Evolutionary conservation across 2,113 vertebrate genomes (phyloP).

Genomic region (Petromus typicus): DNA sequence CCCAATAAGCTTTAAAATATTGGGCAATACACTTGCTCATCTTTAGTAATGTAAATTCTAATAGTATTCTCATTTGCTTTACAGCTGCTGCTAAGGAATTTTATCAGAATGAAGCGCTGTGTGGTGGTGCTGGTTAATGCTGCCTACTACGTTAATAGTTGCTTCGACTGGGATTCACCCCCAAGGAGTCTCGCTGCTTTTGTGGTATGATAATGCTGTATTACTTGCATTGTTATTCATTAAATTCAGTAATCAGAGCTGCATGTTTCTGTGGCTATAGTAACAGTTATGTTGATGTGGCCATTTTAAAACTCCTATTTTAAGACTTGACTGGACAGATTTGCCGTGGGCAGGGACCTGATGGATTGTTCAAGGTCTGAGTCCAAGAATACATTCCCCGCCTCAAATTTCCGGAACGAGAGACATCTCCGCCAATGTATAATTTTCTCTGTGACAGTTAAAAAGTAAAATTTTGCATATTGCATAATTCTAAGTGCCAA

Average conservation of each 20-base stretch:
- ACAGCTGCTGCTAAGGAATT: slow-evolving; percentile 96
- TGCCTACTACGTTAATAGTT: slow-evolving; percentile 97
- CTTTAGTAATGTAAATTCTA: slow-evolving; percentile 70
- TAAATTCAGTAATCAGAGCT: slow-evolving; percentile 72
- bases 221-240: slow-evolving; percentile 70
- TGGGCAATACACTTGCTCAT: slow-evolving; percentile 50
- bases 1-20: slow-evolving; percentile 47
- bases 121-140: slow-evolving; percentile 95
- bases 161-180: slow-evolving; percentile 98
- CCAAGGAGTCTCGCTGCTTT: slow-evolving; percentile 98
- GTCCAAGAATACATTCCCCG: slow-evolving; percentile 75
- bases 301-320: slow-evolving; percentile 81
- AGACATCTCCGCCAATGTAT: slow-evolving; percentile 76
- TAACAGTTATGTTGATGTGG: slow-evolving; percentile 79
- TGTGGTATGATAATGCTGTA: slow-evolving; percentile 90
- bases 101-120: slow-evolving; percentile 93
- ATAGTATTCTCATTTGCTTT: slow-evolving; percentile 77
- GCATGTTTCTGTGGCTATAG: slow-evolving; percentile 72
- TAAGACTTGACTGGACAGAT: slow-evolving; percentile 79
- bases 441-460: slow-evolving; percentile 76
- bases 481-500: slow-evolving; percentile 69
- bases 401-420: slow-evolving; percentile 76
- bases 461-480: slow-evolving; percentile 77
- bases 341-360: slow-evolving; percentile 81
- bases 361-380: slow-evolving; percentile 80